Evolutionary conservation across 1,140 invertebrate species (phyloP).

Genomic region (Eubasilissa regina): DNA sequence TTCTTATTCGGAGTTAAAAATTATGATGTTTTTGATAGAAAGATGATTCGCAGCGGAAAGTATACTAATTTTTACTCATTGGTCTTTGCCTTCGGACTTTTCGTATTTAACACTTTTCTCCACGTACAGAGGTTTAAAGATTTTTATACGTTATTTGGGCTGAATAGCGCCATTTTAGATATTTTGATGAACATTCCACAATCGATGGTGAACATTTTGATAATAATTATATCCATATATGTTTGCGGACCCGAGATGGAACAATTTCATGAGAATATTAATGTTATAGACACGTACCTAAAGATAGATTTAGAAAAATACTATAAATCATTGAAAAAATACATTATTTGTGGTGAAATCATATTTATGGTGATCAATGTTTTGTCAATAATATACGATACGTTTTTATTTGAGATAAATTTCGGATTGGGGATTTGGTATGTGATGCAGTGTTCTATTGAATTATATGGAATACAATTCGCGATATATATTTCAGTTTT

Average conservation of each 20-base stretch:
- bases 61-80: conserved; percentile 4
- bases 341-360: not conserved
- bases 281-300: conserved; percentile 1
- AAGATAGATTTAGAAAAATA: conserved; percentile 8
- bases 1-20: conserved; percentile 10
- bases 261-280: conserved; percentile 9
- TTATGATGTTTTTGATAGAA: not conserved
- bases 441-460: not conserved
- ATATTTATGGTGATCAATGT: not conserved
- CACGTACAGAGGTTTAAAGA: not conserved
- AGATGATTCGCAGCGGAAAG: not conserved
- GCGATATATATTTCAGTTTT: not conserved
- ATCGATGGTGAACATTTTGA: not conserved
- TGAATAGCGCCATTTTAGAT: not conserved
- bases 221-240: not conserved
- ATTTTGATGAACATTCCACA: not conserved
- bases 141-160: not conserved
- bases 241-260: not conserved
- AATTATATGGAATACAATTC: not conserved
- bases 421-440: not conserved
- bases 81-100: not conserved
- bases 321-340: conserved; percentile 7
- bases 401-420: not conserved
- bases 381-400: not conserved
- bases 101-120: not conserved